phyloP scores from a whole-genome alignment of 2,797 vertebrate species.

The Smutsia temminckii region DNA sequence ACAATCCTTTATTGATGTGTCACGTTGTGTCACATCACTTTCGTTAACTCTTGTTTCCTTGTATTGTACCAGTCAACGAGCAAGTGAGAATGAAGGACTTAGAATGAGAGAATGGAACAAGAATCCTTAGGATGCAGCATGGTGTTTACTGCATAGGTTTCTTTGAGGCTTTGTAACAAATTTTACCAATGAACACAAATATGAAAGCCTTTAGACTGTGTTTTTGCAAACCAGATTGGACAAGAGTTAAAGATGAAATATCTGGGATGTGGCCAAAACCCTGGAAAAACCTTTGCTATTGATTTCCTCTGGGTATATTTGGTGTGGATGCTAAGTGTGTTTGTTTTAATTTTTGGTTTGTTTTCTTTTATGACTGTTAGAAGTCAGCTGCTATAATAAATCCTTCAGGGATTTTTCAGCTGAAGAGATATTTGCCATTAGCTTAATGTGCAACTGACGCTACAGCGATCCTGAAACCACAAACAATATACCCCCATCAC shows the following conservation, averaged over 20 bases:
- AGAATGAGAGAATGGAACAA: not conserved
- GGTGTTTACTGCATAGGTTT: not conserved
- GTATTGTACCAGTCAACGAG: not conserved
- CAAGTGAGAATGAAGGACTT: not conserved
- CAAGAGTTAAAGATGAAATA: not conserved
- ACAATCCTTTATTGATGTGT: not conserved
- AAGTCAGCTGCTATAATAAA: slow-evolving; percentile 3
- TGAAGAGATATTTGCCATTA: slow-evolving; percentile 31
- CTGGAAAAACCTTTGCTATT: not conserved
- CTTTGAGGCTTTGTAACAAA: not conserved
- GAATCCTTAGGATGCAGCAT: not conserved
- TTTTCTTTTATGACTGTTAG: slow-evolving; percentile 41
- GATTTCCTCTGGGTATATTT: slow-evolving; percentile 29
- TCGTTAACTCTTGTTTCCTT: not conserved
- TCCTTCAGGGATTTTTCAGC: slow-evolving; percentile 3
- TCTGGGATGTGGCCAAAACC: not conserved
- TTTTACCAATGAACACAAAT: slow-evolving; percentile 6
- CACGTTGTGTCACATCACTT: not conserved
- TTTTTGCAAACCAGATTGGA: slow-evolving; percentile 19
- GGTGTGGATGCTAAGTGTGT: not conserved
- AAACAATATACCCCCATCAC: not conserved
- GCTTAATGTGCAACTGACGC: not conserved
- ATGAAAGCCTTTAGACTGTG: not conserved
- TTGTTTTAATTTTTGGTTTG: slow-evolving; percentile 31
- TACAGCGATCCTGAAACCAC: not conserved